Evolutionary conservation across 2,113 vertebrate species (phyloP), one percentile per base, ranked within the genome.

Genomic region (Ciconia stormi): DNA sequence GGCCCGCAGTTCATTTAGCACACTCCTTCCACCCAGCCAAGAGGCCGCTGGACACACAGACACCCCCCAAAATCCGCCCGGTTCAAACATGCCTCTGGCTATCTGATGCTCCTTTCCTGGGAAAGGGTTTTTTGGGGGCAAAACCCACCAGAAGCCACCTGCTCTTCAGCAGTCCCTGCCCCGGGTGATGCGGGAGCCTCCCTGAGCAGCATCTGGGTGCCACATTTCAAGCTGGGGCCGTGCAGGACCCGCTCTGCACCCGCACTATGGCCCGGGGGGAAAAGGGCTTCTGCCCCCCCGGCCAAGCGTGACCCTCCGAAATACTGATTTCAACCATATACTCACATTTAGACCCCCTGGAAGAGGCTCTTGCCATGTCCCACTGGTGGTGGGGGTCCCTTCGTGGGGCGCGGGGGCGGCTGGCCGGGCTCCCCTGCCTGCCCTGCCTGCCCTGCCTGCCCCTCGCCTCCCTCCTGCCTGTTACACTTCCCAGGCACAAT

Each of bases 261-360:
- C 23, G 1, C 4, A 0, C 4, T 40, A 4, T 0, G 3, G 29
- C 44, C 58, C n/a, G 6, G 10, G 40, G n/a, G 11, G 6, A 32
- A 21, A 36, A 30, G 29, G 3, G 7, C 11, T 77, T n/a, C 23
- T 56, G 10, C 11, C 13, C 3, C 19, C 22, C 40, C 19, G 7
- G 1, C 12, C 83, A 1, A 63, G 6, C 4, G 1, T 1, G 19
- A 58, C 13, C 42, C 81, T 50, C 38, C 1, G 1, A 34, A 86
- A 32, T 22, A 2, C 2, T 0, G 0, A 16, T 85, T 79, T 23
- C 72, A 46, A 16, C n/a, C 15, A 0, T 1, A 3, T 2, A 9
- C 22, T 23, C 3, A 0, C 18, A 8, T 11, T 66, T 8, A 13
- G 4, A 29, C 21, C 25, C 59, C 3, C 22, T 16, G 71, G 61